phyloP scores from a whole-genome alignment of 1,140 invertebrate species.

The Caenorhabditis latens region DNA sequence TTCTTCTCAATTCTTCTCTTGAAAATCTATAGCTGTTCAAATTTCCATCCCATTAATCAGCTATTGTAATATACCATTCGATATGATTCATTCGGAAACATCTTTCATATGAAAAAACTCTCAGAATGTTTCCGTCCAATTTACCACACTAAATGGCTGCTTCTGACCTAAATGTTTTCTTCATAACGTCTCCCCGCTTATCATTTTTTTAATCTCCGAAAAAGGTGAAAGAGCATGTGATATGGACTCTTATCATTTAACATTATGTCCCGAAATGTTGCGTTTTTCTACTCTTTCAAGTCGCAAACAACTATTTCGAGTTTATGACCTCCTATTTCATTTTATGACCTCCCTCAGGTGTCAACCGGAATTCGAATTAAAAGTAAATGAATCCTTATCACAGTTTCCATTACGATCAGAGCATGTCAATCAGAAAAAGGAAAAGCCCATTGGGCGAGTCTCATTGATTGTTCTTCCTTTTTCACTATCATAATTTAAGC shows the following conservation, averaged over 20 bases:
- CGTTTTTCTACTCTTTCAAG: neutral
- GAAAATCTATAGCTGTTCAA: slow-evolving; percentile 1
- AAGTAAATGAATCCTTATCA: neutral
- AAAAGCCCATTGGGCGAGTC: neutral
- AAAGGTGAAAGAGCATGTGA: slow-evolving; percentile 45
- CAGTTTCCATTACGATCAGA: neutral
- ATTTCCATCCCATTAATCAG: slow-evolving; percentile 39
- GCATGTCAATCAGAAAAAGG: neutral
- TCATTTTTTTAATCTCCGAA: neutral
- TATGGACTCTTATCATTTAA: neutral
- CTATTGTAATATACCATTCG: neutral
- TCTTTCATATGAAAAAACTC: neutral
- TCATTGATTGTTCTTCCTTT: neutral
- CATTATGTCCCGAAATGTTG: slow-evolving; percentile 24
- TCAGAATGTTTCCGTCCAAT: slow-evolving; percentile 33
- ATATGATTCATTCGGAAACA: slow-evolving; percentile 15
- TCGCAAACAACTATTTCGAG: neutral
- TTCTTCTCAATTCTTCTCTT: neutral
- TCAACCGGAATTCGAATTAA: slow-evolving; percentile 37
- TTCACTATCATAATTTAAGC: too few relatives aligned
- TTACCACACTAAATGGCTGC: neutral
- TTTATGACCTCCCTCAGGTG: slow-evolving; percentile 45
- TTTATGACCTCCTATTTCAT: slow-evolving; percentile 11
- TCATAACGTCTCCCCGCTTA: neutral
- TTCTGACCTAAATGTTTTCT: slow-evolving; percentile 19